Evolutionary conservation across 2,888 invertebrate species (phyloP), one percentile per base, ranked within the genome.

Genomic region (Limenitis camilla): DNA sequence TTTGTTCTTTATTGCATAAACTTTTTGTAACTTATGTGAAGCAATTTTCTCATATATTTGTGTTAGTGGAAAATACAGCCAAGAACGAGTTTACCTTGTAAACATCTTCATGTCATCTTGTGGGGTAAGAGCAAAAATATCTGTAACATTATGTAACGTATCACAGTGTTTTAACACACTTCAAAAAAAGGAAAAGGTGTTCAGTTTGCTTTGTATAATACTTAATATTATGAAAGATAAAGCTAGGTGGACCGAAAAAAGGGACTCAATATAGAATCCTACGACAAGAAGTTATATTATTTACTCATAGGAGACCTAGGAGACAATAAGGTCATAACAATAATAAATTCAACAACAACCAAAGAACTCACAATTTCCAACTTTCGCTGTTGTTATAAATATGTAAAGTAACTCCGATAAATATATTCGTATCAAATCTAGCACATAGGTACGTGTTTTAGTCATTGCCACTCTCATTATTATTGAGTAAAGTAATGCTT

Each of bases 1-100:
- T 58, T 52, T 41, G 45, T 27, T 40, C 57, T 55, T 53, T 61
- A 61, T 52, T 56, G 50, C 39, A 41, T 46, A 56, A 59, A 49
- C 47, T 49, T 51, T 42, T 48, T 51, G 55, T 43, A 50, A 53
- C 30, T 55, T 35, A 40, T 53, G 29, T 42, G 55, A 55, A 52
- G 52, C 56, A 55, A 61, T 64, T 63, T 62, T 45, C 55, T 56
- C 44, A 44, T 55, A 60, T 60, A 61, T 62, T 66, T 62, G 65
- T 66, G 61, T 66, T 63, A 55, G 59, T 56, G 40, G 58, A 61
- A 61, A 63, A 62, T 64, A 61, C 61, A 62, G 62, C 49, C 55
- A 57, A 56, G 58, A 62, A 62, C 61, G 62, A 55, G 69, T 71
- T 70, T 67, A 63, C 59, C 55, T 58, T 60, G 63, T 61, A 63